Evolutionary conservation across 1,140 invertebrate species (phyloP), one percentile per base, ranked within the genome.

Genomic region (Brachionus plicatilis): DNA sequence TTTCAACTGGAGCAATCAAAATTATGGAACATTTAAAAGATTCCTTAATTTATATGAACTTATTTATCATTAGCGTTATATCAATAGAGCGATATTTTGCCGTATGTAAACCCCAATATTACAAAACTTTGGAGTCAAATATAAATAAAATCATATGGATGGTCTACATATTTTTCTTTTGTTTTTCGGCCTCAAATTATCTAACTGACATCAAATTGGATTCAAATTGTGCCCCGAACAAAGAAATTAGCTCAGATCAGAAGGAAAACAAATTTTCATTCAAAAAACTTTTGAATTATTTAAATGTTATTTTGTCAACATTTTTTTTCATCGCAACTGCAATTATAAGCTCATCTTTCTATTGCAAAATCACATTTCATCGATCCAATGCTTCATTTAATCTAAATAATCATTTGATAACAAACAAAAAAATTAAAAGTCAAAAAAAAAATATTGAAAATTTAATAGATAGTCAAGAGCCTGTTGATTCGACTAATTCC

Each of bases 11-110:
- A 0, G 12, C 14, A 24, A 76, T 76, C 1, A 50, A 76, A 76
- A 50, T 76, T 29, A 76, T 76, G 72, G 72, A 76, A 17, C 72
- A 76, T 50, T 76, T 76, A 50, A 76, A 76, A 76, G 72, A 76
- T 29, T 76, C 72, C 27, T 76, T 76, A 27, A 76, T 76, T 29
- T 76, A 76, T 50, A 76, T 76, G 72, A 50, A 76, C 27, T 20
- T 76, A 11, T 76, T 76, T 50, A 82, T 68, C 3, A 65, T 82
- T 9, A 82, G 53, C 37, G 37, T 82, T 14, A 82, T 82, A 27
- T 82, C 79, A 45, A 37, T 82, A 37, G 79, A 82, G 29, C 11
- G 79, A 65, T 82, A 68, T 20, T 82, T 82, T 68, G 79, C 79
- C 8, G 79, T 82, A 5, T 82, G 79, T 45, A 82, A 68, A 65